Evolutionary conservation across 2,113 vertebrate genomes (phyloP), one percentile per base, ranked within the genome.

Genomic region (Verasper variegatus): DNA sequence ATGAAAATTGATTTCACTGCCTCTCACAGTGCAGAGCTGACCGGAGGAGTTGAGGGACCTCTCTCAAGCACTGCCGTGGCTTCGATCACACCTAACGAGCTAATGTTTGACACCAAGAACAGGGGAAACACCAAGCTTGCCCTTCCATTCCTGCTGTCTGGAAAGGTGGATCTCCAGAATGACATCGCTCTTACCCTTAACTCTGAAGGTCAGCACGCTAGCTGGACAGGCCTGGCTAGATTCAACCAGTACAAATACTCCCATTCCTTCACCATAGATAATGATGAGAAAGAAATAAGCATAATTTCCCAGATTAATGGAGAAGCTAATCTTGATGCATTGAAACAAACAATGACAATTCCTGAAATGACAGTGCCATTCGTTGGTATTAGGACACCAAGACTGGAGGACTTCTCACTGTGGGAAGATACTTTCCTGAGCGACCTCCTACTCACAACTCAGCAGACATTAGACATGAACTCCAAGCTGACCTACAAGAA

Each of bases 201-300:
- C 84, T 91, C 95, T 20, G 86, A 86, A 20, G 82, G 92, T 78
- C 96, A 98, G 73, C 93, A 94, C 75, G 77, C 92, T 56, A 93
- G 81, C 79, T 97, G 97, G 96, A 91, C 93, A 84, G 92, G 93
- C 58, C 84, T 84, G 67, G 93, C 95, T 35, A 94, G 95, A 77
- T 96, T 96, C 92, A 97, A 98, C 83, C 96, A 98, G 68, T 97
- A 97, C 86, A 97, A 95, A 67, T 97, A 97, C 74, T 92, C 79
- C 71, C 96, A 97, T 77, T 92, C 88, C n/a, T 93, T 97, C 24
- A 94, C 89, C 65, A 87, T 95, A 86, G 91, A 87, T 37, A 97
- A 95, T 78, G 92, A 90, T 54, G 93, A 94, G 51, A 92, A 91
- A 40, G 95, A 91, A 89, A 93, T 95, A 5, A 92, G 88, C 59